Conservation (phyloP, 2,888 invertebrate genomes). For the Polyploca ridens region DNA sequence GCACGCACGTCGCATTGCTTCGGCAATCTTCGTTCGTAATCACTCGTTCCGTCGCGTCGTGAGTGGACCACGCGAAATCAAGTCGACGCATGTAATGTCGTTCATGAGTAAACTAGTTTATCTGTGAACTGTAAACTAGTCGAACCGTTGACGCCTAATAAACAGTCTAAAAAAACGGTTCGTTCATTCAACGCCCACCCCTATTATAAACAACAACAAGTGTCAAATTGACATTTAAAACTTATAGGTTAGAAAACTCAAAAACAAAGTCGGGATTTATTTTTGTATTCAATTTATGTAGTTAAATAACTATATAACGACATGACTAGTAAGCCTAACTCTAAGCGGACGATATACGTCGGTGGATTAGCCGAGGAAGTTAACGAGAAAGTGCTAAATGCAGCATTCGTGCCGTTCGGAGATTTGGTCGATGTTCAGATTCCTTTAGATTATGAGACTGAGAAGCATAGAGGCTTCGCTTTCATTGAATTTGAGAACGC, state of each 20-base stretch:
- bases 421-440: slow-evolving; percentile 99
- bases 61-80: too few species aligned
- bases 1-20: too few species aligned
- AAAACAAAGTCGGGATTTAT: background rate
- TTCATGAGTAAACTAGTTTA: too few species aligned
- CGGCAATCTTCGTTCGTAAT: too few species aligned
- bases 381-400: slow-evolving; percentile 96
- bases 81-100: too few species aligned
- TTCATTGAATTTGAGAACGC: slow-evolving; percentile 99
- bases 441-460: slow-evolving; percentile 98
- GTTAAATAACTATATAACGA: slow-evolving; percentile 4
- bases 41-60: too few species aligned
- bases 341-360: slow-evolving; percentile 93
- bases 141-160: too few species aligned
- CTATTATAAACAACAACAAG: too few species aligned
- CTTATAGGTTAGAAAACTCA: background rate
- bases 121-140: too few species aligned
- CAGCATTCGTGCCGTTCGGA: slow-evolving; percentile 99
- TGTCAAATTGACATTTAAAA: background rate
- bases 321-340: slow-evolving; percentile 85
- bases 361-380: slow-evolving; percentile 97
- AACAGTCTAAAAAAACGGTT: too few species aligned
- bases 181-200: too few species aligned
- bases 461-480: slow-evolving; percentile 99
- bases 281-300: background rate